These are phyloP conservation scores for Pygoscelis antarcticus DNA, from an alignment of 2,113 vertebrate genomes.

Conservation along the genomic window DNA sequence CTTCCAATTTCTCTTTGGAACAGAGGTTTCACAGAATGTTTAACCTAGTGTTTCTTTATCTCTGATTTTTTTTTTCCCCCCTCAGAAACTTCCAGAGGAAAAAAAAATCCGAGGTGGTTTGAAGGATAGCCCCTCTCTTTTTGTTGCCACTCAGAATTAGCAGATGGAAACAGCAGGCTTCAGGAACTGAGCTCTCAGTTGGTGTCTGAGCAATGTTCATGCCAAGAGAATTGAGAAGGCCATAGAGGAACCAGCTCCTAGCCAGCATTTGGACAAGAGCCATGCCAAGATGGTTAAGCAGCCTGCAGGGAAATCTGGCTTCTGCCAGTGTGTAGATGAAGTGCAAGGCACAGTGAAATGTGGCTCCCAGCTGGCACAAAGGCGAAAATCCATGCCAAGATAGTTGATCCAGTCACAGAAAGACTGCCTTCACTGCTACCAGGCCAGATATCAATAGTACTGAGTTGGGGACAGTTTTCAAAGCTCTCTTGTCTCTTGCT, in stretches of 20 bases:
- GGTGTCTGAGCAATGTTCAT: conserved; percentile 27
- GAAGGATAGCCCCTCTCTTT: conserved; percentile 37
- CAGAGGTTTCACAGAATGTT: neutral
- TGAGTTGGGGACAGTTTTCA: neutral
- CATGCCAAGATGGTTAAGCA: conserved; percentile 58
- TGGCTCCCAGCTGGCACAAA: conserved; percentile 20
- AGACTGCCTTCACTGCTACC: neutral
- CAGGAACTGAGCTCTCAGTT: conserved; percentile 52
- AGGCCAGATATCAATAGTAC: conserved; percentile 1
- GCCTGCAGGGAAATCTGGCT: conserved; percentile 42
- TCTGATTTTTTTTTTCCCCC: neutral
- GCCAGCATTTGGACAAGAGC: conserved; percentile 25
- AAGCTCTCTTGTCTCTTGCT: neutral
- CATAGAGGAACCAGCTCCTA: conserved; percentile 40
- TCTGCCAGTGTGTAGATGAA: conserved; percentile 31
- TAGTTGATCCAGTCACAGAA: conserved; percentile 49
- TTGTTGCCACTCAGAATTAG: neutral
- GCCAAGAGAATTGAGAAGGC: conserved; percentile 63
- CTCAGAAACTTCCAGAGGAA: neutral
- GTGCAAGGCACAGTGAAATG: conserved; percentile 29
- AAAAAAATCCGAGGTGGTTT: neutral
- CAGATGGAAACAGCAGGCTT: conserved; percentile 64
- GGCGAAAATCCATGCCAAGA: conserved; percentile 1
- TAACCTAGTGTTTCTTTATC: neutral
- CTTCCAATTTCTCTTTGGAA: neutral